phyloP scores from a whole-genome alignment of 2,113 vertebrate genomes.

The Osmerus eperlanus region DNA sequence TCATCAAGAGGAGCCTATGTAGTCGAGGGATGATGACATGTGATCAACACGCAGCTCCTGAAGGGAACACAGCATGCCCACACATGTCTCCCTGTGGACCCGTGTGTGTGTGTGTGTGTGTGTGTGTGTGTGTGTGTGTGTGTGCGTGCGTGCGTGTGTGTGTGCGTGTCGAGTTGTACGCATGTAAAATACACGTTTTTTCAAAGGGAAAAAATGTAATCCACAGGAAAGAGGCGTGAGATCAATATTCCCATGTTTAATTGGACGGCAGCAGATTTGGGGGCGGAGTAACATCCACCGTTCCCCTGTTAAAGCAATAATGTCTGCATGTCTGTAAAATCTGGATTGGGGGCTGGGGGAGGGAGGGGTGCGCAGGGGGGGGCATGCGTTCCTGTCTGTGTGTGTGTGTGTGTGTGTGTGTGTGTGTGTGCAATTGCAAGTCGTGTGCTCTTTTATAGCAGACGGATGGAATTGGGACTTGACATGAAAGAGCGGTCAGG shows the following conservation, averaged over 20 bases:
- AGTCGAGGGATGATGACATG: slow-evolving; percentile 48
- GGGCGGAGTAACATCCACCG: slow-evolving; percentile 50
- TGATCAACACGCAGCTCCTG: slow-evolving; percentile 53
- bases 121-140: too few relatives aligned
- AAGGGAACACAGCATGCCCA: slow-evolving; percentile 42
- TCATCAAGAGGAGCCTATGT: slow-evolving; percentile 34
- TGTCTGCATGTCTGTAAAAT: slow-evolving; percentile 48
- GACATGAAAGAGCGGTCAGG: slow-evolving; percentile 69
- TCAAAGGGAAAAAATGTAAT: slow-evolving; percentile 58
- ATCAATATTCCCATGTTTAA: slow-evolving; percentile 71
- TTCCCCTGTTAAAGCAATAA: slow-evolving; percentile 54
- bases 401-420: not conserved
- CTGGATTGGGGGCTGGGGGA: slow-evolving; percentile 26
- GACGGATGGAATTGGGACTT: slow-evolving; percentile 62
- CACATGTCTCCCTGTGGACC: too few relatives aligned
- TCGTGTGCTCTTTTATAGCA: slow-evolving; percentile 10
- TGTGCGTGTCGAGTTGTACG: slow-evolving; percentile 26
- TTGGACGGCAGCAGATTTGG: slow-evolving; percentile 64
- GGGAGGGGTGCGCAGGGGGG: not conserved
- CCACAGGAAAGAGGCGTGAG: slow-evolving; percentile 68
- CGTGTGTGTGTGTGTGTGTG: slow-evolving; percentile 18
- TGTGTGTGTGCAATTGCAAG: not conserved
- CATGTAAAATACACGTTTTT: slow-evolving; percentile 47
- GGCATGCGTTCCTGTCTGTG: not conserved
- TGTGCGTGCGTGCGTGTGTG: slow-evolving; percentile 24